These are phyloP conservation scores for Pluvialis apricaria DNA, from an alignment of 2,113 vertebrate genomes.

Conservation along the genomic window DNA sequence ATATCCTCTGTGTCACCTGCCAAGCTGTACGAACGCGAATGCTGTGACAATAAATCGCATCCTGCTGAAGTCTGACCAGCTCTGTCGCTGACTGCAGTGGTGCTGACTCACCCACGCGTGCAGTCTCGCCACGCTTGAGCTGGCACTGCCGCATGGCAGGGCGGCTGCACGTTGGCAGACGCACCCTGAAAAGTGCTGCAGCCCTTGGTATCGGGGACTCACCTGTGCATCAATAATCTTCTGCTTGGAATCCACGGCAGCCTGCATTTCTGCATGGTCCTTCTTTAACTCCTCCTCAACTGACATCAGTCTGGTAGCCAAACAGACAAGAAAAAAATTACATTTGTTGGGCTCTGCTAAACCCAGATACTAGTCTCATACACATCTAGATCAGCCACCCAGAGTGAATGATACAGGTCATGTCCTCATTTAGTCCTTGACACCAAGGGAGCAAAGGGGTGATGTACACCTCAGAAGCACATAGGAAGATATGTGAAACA, in stretches of 20 bases:
- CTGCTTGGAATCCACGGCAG: constrained; percentile 96
- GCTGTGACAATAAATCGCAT: background rate
- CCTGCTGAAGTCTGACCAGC: background rate
- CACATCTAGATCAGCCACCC: background rate
- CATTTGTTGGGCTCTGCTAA: background rate
- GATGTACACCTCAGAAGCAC: background rate
- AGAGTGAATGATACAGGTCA: background rate
- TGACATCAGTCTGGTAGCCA: constrained; percentile 86
- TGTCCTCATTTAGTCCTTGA: background rate
- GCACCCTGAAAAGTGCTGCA: background rate
- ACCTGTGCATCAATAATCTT: constrained; percentile 99
- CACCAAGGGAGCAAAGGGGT: background rate
- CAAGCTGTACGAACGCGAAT: background rate
- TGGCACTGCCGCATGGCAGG: background rate
- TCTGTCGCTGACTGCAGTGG: background rate
- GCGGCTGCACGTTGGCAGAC: background rate
- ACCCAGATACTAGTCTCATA: background rate
- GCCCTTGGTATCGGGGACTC: background rate
- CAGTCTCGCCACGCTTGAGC: background rate
- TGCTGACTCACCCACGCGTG: background rate
- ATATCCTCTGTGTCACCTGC: background rate
- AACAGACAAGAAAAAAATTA: background rate
- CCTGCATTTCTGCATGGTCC: constrained; percentile 97
- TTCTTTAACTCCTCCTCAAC: constrained; percentile 98
- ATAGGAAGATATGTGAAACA: background rate